Evolutionary conservation across 2,797 vertebrate species (phyloP), one percentile per base, ranked within the genome.

Genomic region (Coregonus sp.): DNA sequence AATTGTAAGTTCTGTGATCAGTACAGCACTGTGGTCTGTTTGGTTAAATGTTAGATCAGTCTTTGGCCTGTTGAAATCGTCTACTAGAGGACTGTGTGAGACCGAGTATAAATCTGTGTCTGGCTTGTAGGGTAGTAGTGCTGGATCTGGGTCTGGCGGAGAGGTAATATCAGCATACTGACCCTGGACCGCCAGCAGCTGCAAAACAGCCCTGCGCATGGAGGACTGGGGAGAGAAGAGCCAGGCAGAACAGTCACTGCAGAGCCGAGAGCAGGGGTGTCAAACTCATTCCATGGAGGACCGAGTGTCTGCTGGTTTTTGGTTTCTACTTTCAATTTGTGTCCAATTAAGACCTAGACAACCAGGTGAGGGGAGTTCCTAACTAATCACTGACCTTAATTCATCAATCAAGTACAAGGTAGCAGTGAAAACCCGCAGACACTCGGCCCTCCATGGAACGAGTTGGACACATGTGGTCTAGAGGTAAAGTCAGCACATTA

Each of bases 161-260:
- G 31, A 67, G 14, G 87, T 84, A 69, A 87, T 66, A 40, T 87
- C 75, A 33, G 73, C 84, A 51, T 78, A 84, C 77, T 89, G 75
- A 3, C 78, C 77, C 83, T 87, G 87, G 76, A 76, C 77, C 6
- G 83, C 86, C 76, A 87, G 68, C 74, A 87, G 77, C 78, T 87
- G 84, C 66, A 87, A 75, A 63, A 87, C 40, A 67, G 81, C 80
- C 66, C 51, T 72, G 63, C 78, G 67, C 37, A 76, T 70, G 25
- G 81, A 79, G 33, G 75, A 87, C 85, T 86, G 84, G 33, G 68
- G 81, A 86, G 61, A 85, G 72, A 85, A 83, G 25, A 80, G 37
- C 74, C 81, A 79, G 65, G 75, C 52, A 74, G 72, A 63, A 40
- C 37, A 40, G 20, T 78, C 25, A 75, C 47, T 75, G 7, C 61